phyloP scores from a whole-genome alignment of 2,113 vertebrate species.

The Hipposideros armiger region DNA sequence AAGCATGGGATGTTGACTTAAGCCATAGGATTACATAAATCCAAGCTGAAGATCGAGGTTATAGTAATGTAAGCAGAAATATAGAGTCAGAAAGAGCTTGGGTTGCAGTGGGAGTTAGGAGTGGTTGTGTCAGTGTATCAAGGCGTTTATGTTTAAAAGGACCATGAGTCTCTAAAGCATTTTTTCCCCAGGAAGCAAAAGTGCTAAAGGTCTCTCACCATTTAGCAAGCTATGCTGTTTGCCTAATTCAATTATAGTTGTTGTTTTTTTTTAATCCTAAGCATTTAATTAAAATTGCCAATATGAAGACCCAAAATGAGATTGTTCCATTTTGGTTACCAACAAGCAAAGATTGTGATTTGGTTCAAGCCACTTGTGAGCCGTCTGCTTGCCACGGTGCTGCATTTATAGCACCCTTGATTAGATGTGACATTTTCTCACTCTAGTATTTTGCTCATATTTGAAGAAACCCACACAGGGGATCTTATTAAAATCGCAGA shows the following conservation, averaged over 20 bases:
- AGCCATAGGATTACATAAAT: not conserved
- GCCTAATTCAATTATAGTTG: too few relatives aligned
- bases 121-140: not conserved
- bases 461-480: constrained; percentile 78
- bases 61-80: not conserved
- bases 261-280: not conserved
- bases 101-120: not conserved
- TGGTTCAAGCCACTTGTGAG: constrained; percentile 60
- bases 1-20: not conserved
- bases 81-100: not conserved
- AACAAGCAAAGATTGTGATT: constrained; percentile 52
- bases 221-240: not conserved
- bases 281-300: not conserved
- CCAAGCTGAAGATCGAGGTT: not conserved
- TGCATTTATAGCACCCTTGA: constrained; percentile 76
- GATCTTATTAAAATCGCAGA: constrained; percentile 80
- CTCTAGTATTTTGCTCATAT: constrained; percentile 79
- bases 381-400: not conserved
- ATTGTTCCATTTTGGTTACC: constrained; percentile 42
- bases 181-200: constrained; percentile 31
- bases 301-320: constrained; percentile 24
- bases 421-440: constrained; percentile 85
- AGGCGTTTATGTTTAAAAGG: constrained; percentile 21
- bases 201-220: not conserved
- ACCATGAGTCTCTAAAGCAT: not conserved